A percentile compares a stretch with the other conserved stretches of the same genome.
phyloP scores from a whole-genome alignment of 1,140 invertebrate species.

The Leptinotarsa undecemlineata region DNA sequence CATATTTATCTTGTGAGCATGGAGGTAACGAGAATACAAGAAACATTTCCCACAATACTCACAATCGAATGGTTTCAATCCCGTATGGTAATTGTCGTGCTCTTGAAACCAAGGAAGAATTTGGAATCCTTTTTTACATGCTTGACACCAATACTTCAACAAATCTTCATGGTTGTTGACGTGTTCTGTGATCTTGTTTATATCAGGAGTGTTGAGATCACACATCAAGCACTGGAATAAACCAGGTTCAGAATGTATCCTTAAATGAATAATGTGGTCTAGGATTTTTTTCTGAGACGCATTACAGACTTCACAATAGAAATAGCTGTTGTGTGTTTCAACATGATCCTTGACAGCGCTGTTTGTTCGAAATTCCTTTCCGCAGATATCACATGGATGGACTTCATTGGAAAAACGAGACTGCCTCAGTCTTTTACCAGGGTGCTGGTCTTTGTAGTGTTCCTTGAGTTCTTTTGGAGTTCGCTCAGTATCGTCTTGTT shows the following conservation, averaged over 20 bases:
- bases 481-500: constrained; percentile 37
- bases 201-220: constrained; percentile 48
- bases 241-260: constrained; percentile 57
- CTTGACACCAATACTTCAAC: constrained; percentile 48
- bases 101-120: constrained; percentile 50
- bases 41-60: constrained; percentile 55
- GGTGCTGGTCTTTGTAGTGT: constrained; percentile 42
- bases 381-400: constrained; percentile 70
- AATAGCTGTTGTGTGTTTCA: constrained; percentile 63
- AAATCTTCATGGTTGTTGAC: constrained; percentile 46
- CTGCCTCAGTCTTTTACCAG: constrained; percentile 39
- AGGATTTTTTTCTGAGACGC: constrained; percentile 46
- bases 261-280: constrained; percentile 45
- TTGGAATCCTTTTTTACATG: constrained; percentile 52
- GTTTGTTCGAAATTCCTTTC: constrained; percentile 60
- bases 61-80: constrained; percentile 80
- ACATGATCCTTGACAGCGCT: constrained; percentile 50
- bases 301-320: constrained; percentile 52
- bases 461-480: constrained; percentile 36
- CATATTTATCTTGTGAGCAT: constrained; percentile 45
- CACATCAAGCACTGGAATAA: constrained; percentile 59
- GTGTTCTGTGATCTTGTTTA: constrained; percentile 46
- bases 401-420: constrained; percentile 54
- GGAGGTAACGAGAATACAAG: constrained; percentile 48
- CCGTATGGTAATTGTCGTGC: constrained; percentile 61